phyloP scores from a whole-genome alignment of 92 coral and sea anemone genomes.

The Porites divaricata region DNA sequence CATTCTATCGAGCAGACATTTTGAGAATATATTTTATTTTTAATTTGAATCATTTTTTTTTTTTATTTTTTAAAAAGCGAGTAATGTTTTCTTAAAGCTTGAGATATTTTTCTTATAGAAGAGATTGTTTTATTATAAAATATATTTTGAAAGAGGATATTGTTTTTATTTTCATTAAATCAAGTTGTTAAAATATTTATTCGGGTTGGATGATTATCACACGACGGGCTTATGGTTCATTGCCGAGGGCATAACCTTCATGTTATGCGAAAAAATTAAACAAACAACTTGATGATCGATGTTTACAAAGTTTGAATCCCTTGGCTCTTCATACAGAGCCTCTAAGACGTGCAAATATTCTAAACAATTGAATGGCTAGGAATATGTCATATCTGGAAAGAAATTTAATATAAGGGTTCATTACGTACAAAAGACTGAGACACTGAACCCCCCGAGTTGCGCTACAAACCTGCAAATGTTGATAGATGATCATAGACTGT shows the following conservation, averaged over 20 bases:
- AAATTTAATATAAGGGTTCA: too few relatives aligned
- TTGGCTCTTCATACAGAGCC: background rate
- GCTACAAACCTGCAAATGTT: too few relatives aligned
- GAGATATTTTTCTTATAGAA: background rate
- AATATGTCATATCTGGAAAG: background rate
- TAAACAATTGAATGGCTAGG: too few relatives aligned
- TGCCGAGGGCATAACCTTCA: constrained; percentile 17
- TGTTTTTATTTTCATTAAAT: background rate
- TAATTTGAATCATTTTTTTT: too few relatives aligned
- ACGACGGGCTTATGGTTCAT: background rate
- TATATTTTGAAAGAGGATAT: background rate
- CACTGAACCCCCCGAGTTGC: too few relatives aligned
- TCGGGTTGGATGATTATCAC: background rate
- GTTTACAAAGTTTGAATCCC: background rate
- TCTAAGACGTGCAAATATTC: background rate
- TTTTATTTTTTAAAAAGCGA: too few relatives aligned
- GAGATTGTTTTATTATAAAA: background rate
- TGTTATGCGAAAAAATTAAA: background rate
- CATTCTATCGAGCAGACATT: too few relatives aligned
- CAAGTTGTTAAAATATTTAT: constrained; percentile 21
- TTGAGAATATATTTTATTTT: too few relatives aligned
- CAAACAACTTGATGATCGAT: constrained; percentile 5
- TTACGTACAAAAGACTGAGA: too few relatives aligned
- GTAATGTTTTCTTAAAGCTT: background rate
- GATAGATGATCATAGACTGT: too few relatives aligned